Evolutionary conservation across 2,797 vertebrate genomes (phyloP).

Genomic region (Megalops cyprinoides): DNA sequence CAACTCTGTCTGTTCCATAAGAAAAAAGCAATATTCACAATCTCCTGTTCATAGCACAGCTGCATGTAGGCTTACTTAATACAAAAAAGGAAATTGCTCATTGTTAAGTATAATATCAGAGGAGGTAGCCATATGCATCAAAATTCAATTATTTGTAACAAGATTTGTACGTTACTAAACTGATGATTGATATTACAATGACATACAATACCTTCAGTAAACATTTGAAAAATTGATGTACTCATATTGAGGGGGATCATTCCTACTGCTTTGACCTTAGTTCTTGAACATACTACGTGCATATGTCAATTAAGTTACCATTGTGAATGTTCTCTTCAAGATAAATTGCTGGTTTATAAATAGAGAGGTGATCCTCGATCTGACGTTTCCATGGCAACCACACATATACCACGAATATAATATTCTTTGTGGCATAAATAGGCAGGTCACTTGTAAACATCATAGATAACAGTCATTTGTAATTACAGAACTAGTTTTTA

Average conservation of each 20-base stretch:
- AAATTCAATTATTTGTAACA: too few species aligned
- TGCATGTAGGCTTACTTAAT: background rate
- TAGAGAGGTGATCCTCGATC: constrained; percentile 37
- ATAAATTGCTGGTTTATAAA: constrained; percentile 42
- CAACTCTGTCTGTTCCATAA: too few species aligned
- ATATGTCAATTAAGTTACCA: constrained; percentile 1
- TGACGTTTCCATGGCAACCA: constrained; percentile 68
- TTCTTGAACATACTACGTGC: constrained; percentile 9
- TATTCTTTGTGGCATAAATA: constrained; percentile 57
- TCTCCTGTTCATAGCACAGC: background rate
- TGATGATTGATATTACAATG: background rate
- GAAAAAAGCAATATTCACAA: background rate
- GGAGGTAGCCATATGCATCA: too few species aligned
- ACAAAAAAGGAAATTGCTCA: too few species aligned
- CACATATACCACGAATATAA: constrained; percentile 51
- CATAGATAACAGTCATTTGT: constrained; percentile 41
- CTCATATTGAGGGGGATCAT: background rate
- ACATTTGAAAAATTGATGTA: background rate
- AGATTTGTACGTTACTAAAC: too few species aligned
- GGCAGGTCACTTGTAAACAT: constrained; percentile 48
- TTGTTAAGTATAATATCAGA: background rate
- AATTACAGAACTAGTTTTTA: constrained; percentile 54
- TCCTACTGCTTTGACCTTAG: background rate
- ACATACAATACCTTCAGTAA: background rate
- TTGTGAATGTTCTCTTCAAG: constrained; percentile 5